Evolutionary conservation across 2,888 invertebrate genomes (phyloP), one percentile per base, ranked within the genome.

Genomic region (Lasioglossum morio): DNA sequence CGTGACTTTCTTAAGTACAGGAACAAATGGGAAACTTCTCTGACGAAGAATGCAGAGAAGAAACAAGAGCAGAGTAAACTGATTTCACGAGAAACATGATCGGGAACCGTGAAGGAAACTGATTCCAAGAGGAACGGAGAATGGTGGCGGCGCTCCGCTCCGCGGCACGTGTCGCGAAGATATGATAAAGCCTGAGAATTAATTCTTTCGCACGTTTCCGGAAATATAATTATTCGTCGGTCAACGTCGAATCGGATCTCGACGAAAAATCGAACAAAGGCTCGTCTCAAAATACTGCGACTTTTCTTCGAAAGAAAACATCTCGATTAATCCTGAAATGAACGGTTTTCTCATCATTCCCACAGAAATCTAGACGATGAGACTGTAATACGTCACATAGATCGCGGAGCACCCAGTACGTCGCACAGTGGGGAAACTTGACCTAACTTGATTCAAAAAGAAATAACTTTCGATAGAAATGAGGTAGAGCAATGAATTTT

Each of bases 71-170:
- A 14, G 46, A 77, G n/a, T 30, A 72, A 53, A 34, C 19, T 23
- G 53, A 84, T 84, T 84, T 84, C 83, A 30, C n/a, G 27, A 46
- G 72, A 84, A 77, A 72, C 48, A 57, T 72, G 48, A 53, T 72
- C 14, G 30, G 48, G 60, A 72, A 76, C 72, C 19, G 37, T 16
- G 53, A 34, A 46, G 57, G 43, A 30, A 69, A 19, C 43, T 16
- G 72, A 3, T 23, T 16, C 34, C 40, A 4, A 16, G 34, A 80
- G 53, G 27, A 66, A 57, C 37, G 16, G 19, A n/a, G 72, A 53
- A 30, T 63, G 60, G 30, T 0, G 40, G 60, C 72, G 40, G 23
- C n/a, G 8, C 43, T 10, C 2, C 16, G 46, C 40, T 12, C 1
- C 19, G 19, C 4, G 16, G 27, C 84, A 84, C 84, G 84, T 57